phyloP scores from a whole-genome alignment of 2,113 vertebrate genomes.

The Octodon degus region DNA sequence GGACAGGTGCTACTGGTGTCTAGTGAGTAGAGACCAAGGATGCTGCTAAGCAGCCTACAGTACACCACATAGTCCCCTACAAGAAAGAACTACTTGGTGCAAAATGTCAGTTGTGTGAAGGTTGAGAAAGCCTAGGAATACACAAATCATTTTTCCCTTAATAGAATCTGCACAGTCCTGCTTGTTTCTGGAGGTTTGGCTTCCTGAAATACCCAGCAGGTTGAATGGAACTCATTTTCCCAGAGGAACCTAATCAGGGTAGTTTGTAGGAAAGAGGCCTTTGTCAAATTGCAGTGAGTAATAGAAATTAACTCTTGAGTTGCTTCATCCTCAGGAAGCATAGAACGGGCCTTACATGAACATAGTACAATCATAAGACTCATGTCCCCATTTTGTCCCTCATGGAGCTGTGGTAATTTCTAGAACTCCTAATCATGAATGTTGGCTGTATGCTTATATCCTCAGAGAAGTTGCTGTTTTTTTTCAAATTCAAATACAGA shows the following conservation, averaged over 20 bases:
- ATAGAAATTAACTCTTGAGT: background rate
- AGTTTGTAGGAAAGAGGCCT: background rate
- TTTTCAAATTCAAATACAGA: conserved; percentile 5
- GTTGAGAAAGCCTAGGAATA: background rate
- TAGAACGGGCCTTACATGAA: background rate
- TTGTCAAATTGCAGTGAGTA: background rate
- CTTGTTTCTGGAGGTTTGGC: conserved; percentile 37
- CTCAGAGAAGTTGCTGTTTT: background rate
- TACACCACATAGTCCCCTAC: background rate
- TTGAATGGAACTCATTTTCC: conserved; percentile 40
- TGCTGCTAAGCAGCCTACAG: background rate
- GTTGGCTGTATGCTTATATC: background rate
- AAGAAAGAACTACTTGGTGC: background rate
- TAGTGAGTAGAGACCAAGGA: background rate
- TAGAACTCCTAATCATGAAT: conserved; percentile 14
- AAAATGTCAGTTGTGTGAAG: background rate
- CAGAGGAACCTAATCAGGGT: background rate
- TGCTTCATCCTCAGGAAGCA: background rate
- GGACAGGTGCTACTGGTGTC: background rate
- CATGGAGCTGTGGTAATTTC: background rate
- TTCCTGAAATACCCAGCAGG: conserved; percentile 1
- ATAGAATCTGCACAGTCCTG: background rate
- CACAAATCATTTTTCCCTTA: background rate
- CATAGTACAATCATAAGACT: background rate
- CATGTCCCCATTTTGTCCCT: background rate